Base-by-base conservation (phyloP, 2,888 invertebrate genomes). In the Eupithecia tripunctaria region DNA sequence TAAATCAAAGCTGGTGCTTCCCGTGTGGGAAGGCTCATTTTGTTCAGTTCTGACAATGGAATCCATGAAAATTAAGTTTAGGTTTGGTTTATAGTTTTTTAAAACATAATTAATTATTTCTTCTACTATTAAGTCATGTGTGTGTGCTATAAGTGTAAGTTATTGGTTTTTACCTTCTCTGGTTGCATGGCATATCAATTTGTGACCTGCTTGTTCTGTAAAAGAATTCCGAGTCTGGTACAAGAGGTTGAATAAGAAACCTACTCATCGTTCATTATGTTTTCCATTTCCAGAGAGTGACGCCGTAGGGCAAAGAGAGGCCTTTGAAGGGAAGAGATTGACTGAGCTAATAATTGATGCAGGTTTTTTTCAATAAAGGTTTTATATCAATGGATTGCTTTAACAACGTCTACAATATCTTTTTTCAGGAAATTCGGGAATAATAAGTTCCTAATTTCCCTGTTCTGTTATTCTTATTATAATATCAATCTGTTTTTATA, bases 221-320 rank as follows among this genome's bases (percentile, higher is more conserved):
- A 8, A 47, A 47, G 1, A 47, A n/a, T 47, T 8, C n/a, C 8
- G 2, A 1, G 10, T 4, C 6, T 3, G 2, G n/a, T 51, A 51
- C 51, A 10, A 51, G 10, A 51, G 51, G 51, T 21, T 10, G 51
- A 51, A 51, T 21, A 47, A 29, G 18, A 15, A 14, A 29, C 27
- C 14, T 18, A 29, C 32, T 62, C 18, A 32, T 62, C 62, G 18
- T 62, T 62, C 29, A 60, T 60, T 60, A 60, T 29, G 62, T 29
- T 27, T 62, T 14, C 29, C 18, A 27, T 18, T 62, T 14, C 5
- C 18, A 8, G 21, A 21, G 51, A n/a, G n/a, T 8, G 21, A 21
- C 18, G 62, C 62, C 62, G 8, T 18, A 32, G 62, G 59, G 62
- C 14, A 32, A 62, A 10, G 2, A 18, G 14, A 32, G n/a, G 15